Base-by-base conservation (phyloP, 2,113 vertebrate genomes). In the Megalops atlanticus region DNA sequence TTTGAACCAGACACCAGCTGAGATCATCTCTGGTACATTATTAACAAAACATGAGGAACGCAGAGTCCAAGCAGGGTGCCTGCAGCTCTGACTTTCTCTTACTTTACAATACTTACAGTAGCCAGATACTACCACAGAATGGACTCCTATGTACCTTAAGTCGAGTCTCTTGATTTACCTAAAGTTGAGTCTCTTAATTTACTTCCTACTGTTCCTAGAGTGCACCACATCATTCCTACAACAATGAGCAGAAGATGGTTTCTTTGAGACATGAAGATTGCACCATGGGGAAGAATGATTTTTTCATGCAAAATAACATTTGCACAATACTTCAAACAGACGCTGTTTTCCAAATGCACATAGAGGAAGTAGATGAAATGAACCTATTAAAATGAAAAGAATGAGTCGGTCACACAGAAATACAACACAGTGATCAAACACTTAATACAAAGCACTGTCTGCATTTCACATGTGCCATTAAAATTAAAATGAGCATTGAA, bases 381-480 rank as follows among this genome's bases (percentile, higher is more conserved):
- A 31, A 64, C 11, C n/a, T n/a, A n/a, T 64, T 64, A 64, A 64
- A 27, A 64, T 8, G 0, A 27, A 27, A 31, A 31, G 31, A 64
- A 64, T 31, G 31, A 27, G 58, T n/a, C n/a, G n/a, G 4, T 64
- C 24, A 2, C 31, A 31, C 58, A 64, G 58, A 27, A 31, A 11
- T 64, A 31, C 58, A n/a, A n/a, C 58, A 64, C 4, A 64, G 58
- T 40, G 35, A 39, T 21, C 49, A 43, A 78, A 41, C 36, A 68
- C 16, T 33, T 78, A 27, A 47, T 33, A 47, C 8, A 79, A 36
- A 21, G 64, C 14, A 40, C 31, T 41, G 27, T 15, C 40, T 79
- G 40, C n/a, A 64, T 33, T 2, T 38, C 69, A 71, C 77, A 45
- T 70, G 31, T 78, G 40, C 24, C 70, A 45, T 70, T 69, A 79